Base-by-base conservation (phyloP, 2,113 vertebrate species). In the Limanda limanda region DNA sequence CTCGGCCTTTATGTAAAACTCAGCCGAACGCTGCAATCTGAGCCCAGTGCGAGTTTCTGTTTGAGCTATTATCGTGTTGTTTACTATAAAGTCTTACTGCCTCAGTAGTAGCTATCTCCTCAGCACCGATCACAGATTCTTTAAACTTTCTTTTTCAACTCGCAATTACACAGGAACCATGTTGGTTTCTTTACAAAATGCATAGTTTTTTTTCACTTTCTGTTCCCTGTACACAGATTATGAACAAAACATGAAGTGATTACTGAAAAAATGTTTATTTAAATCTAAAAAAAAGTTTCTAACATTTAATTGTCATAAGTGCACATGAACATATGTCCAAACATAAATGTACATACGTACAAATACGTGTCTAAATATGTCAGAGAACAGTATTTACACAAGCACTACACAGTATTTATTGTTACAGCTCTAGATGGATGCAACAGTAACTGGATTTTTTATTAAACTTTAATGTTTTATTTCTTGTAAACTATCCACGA, bases 11-110 rank as follows among this genome's bases (percentile, higher is more conserved):
- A 64, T 82, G 79, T 83, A 88, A 84, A 90, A 85, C 68, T 63
- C 40, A 87, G 81, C 74, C 69, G 52, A 81, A 86, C 54, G 35
- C 76, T 90, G 82, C 81, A 81, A 74, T 83, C 83, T 83, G 77
- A 86, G 88, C 68, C 71, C 81, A 83, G 82, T 69, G 78, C 82
- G 81, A 18, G 79, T 74, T 74, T n/a, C 88, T 67, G 75, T 74
- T 81, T 65, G 81, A 84, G 77, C 80, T 81, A 84, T 87, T 90
- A 83, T 71, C 61, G 67, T 72, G 80, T 75, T 89, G 91, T 92
- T 92, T 86, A 88, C 78, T 74, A 82, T 86, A 72, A 84, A 75
- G 72, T 56, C 67, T 51, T 57, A 48, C 69, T 68, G 76, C 58
- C 78, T 75, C 59, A 6, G 47, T 64, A 58, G 76, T 74, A 65